Base-by-base conservation (phyloP, 2,888 invertebrate species). In the Hemaris fuciformis region DNA sequence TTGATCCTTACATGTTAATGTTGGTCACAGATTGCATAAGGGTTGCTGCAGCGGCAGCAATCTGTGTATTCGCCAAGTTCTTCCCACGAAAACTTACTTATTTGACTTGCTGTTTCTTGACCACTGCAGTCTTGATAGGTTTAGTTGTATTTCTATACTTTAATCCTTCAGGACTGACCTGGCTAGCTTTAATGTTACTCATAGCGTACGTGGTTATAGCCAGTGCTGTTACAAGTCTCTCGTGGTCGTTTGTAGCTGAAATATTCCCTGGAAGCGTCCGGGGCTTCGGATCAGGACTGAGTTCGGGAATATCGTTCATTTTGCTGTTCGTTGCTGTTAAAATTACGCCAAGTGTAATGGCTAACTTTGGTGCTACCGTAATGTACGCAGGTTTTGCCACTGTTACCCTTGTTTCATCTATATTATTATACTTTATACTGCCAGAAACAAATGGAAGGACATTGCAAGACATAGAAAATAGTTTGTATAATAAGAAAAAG, bases 401-500 rank as follows among this genome's bases (percentile, higher is more conserved):
- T 7, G 57, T 77, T 0, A 79, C 80, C 0, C 62, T 79, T 2
- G 13, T 79, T 23, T 66, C 74, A 34, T 70, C 74, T 18, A 20
- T 79, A 13, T 46, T 72, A 3, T 64, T 87, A 42, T 66, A 65
- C 57, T 83, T 81, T 64, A 66, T 80, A 22, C 64, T 87, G 58
- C 85, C 85, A 6, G 85, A 87, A 56, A 87, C 87, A 0, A 77
- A 77, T 68, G 93, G 72, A 94, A 96, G 80, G 95, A 97, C 88
- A 94, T 96, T 78, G 86, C 94, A 79, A 94, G 95, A 60, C 89
- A 96, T 71, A 93, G 95, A 79, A 95, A 74, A 86, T 66, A 69
- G 65, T 48, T 71, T 82, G 65, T 81, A 74, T 58, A 74, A 68
- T 20, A 75, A 67, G 31, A 31, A 53, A 38, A 64, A 63, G 13